These are phyloP conservation scores for Drosophila maculinotata DNA, from an alignment of 2,888 invertebrate genomes.

Conservation along the genomic window DNA sequence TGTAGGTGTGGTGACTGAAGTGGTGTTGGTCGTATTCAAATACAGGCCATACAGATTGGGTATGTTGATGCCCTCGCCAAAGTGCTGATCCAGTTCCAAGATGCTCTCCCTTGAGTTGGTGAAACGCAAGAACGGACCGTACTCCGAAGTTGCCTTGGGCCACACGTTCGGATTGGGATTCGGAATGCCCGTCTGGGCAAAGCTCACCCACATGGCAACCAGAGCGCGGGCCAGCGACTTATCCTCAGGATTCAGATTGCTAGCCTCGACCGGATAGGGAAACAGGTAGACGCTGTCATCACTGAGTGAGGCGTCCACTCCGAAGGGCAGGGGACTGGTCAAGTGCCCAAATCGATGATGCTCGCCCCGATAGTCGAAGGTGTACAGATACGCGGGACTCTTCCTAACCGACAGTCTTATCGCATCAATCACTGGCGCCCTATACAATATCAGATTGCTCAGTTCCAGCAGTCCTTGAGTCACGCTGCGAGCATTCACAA, in stretches of 20 bases:
- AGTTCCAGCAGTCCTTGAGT: conserved; percentile 80
- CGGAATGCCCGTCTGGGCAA: conserved; percentile 80
- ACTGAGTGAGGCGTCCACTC: conserved; percentile 86
- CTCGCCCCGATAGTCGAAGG: conserved; percentile 86
- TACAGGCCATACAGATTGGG: conserved; percentile 74
- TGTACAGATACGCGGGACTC: conserved; percentile 85
- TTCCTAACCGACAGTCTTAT: conserved; percentile 72
- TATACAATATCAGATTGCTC: conserved; percentile 81
- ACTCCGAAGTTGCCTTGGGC: conserved; percentile 77
- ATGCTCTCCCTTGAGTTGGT: conserved; percentile 60
- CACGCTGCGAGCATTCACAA: conserved; percentile 53
- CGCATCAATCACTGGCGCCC: conserved; percentile 81
- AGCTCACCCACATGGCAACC: conserved; percentile 84
- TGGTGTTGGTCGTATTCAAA: conserved; percentile 32
- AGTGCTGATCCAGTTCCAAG: conserved; percentile 81
- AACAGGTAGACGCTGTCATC: conserved; percentile 87
- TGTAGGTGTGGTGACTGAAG: background rate
- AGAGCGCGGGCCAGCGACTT: conserved; percentile 84
- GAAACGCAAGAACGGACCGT: conserved; percentile 84
- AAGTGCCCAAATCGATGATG: conserved; percentile 83
- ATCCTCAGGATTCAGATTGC: conserved; percentile 82
- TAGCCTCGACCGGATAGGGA: conserved; percentile 83
- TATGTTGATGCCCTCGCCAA: conserved; percentile 81
- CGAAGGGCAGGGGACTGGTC: conserved; percentile 83
- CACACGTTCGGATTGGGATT: conserved; percentile 67